Evolutionary conservation across 1,140 invertebrate genomes (phyloP).

Genomic region (Brachionus plicatilis): DNA sequence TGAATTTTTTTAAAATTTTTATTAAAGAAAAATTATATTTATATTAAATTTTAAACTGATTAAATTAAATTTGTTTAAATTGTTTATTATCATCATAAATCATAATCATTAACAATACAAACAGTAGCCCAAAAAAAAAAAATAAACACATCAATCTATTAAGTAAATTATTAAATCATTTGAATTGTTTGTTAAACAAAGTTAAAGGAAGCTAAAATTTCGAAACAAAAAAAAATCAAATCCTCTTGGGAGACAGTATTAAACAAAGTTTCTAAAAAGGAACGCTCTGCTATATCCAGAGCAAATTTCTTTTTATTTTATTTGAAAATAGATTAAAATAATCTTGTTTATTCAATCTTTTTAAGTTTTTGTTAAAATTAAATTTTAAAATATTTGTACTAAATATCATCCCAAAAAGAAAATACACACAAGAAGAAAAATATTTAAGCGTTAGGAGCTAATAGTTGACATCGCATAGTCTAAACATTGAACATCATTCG

Average conservation of each 20-base stretch:
- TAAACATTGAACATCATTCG: neutral
- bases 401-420: slow-evolving; percentile 1
- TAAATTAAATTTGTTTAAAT: slow-evolving; percentile 7
- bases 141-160: slow-evolving; percentile 25
- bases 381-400: neutral
- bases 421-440: neutral
- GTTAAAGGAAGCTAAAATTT: neutral
- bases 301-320: neutral
- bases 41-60: slow-evolving; percentile 13
- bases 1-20: slow-evolving; percentile 6
- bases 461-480: neutral
- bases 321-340: neutral
- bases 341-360: neutral
- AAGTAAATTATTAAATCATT: neutral
- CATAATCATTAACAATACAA: slow-evolving; percentile 25
- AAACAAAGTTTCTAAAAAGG: neutral
- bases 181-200: neutral
- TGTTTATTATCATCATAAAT: slow-evolving; percentile 19
- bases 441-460: neutral
- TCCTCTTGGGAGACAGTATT: neutral
- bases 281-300: neutral
- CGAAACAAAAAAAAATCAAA: neutral
- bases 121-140: neutral
- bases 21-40: slow-evolving; percentile 17
- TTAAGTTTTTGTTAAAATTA: neutral